A percentile compares a stretch with the other conserved stretches of the same genome.
phyloP scores from a whole-genome alignment of 2,113 vertebrate species.

The Lepisosteus osseus region DNA sequence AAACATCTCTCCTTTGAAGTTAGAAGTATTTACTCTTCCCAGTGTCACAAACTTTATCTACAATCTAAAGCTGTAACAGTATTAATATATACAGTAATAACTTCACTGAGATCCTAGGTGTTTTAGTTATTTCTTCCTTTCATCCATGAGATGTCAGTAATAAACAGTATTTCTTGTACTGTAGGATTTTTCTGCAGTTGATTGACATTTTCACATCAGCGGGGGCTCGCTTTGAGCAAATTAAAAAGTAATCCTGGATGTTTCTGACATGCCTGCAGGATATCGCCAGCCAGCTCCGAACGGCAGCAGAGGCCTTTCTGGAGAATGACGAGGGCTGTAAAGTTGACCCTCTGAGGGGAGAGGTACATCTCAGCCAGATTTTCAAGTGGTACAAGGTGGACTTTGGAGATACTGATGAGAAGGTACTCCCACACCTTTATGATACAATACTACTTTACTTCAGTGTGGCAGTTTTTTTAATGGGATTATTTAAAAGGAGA shows the following conservation, averaged over 20 bases:
- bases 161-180: background rate
- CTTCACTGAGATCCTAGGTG: no score
- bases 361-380: conserved; percentile 70
- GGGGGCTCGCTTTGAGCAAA: no score
- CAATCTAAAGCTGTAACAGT: no score
- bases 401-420: conserved; percentile 71
- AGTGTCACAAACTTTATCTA: no score
- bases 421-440: conserved; percentile 41
- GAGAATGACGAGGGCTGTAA: conserved; percentile 63
- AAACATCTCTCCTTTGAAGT: no score
- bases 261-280: conserved; percentile 42
- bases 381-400: conserved; percentile 76
- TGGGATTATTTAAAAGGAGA: no score
- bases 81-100: no score
- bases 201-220: no score
- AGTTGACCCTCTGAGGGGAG: conserved; percentile 59
- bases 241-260: background rate
- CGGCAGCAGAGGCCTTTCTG: conserved; percentile 68
- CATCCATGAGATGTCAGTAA: background rate
- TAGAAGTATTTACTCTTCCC: no score
- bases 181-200: background rate
- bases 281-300: conserved; percentile 62
- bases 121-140: background rate
- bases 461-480: no score
- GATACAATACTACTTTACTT: no score